Conservation (phyloP, 2,888 invertebrate species). For the Charanyca ferruginea region DNA sequence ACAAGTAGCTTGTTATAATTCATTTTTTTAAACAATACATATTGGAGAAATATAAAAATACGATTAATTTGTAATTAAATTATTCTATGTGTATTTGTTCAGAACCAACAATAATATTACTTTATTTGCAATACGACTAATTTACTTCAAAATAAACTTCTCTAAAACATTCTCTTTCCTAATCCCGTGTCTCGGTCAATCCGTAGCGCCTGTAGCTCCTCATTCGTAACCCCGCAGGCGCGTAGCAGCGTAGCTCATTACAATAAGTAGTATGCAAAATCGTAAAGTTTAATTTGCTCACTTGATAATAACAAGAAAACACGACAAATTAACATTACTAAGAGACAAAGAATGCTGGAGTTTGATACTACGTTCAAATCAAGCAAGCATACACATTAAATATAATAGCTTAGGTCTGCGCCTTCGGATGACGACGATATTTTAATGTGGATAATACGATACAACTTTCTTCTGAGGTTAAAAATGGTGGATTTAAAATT, state of each 20-base stretch:
- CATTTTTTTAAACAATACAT: no score
- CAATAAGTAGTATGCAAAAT: conserved; percentile 72
- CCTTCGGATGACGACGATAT: conserved; percentile 77
- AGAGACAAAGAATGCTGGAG: conserved; percentile 88
- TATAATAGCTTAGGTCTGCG: conserved; percentile 86
- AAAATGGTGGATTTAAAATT: neutral
- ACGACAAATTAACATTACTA: conserved; percentile 89
- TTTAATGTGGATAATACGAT: conserved; percentile 69
- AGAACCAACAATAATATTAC: no score
- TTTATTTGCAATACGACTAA: no score
- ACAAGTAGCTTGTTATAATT: no score
- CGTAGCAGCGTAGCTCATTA: conserved; percentile 74
- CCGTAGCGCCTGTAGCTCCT: conserved; percentile 41
- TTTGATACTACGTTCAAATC: conserved; percentile 91
- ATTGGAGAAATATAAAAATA: no score
- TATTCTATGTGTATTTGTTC: no score
- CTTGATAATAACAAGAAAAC: conserved; percentile 83
- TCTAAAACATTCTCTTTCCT: neutral
- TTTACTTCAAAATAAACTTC: neutral
- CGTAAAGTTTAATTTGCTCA: conserved; percentile 86
- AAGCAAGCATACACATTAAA: conserved; percentile 88
- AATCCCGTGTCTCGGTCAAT: conserved; percentile 28
- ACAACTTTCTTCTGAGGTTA: conserved; percentile 17
- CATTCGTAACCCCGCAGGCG: conserved; percentile 53
- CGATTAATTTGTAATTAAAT: no score